Evolutionary conservation across 1,140 invertebrate species (phyloP), one percentile per base, ranked within the genome.

Genomic region (Euura lappo): DNA sequence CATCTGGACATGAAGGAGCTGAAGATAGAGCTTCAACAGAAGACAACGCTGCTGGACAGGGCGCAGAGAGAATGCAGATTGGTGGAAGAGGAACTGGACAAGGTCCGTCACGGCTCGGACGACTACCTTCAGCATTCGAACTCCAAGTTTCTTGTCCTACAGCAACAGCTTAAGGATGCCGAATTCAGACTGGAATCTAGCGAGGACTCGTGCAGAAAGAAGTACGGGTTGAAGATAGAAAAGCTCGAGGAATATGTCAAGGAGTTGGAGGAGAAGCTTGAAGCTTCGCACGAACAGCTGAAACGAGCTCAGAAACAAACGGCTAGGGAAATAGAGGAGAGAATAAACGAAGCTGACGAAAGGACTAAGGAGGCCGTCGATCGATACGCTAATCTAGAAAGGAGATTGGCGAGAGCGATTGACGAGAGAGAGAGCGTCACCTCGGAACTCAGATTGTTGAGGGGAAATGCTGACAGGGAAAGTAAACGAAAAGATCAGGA

Each of bases 1-100:
- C 6, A 74, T 45, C 72, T 77, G 11, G 86, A 88, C 60, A 85
- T 87, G 4, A 84, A 86, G 68, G 84, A 86, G 69, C 69, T 87
- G 4, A 87, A 86, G 75, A 28, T 81, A 4, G 81, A 86, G 71
- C 79, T 89, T 7, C 78, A 79, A 43, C 80, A 87, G 2, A 86
- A 85, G 65, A 69, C 46, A n/a, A 83, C 71, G 0, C 44, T 80
- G 3, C 65, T 80, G 2, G 83, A 88, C 70, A 75, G 81, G 69
- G 65, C 77, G 1, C 79, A 87, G 72, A 89, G 89, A 71, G 90
- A 91, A 75, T 87, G 80, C 51, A 86, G 86, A 83, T 78, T 90
- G 65, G 76, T 89, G 1, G 86, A 89, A 79, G 85, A 89, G 69
- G 84, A 89, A 69, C 80, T 90, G 43, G 86, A 88, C 43, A 89